Base-by-base conservation (phyloP, 2,888 invertebrate genomes). In the Oscheius sp. region DNA sequence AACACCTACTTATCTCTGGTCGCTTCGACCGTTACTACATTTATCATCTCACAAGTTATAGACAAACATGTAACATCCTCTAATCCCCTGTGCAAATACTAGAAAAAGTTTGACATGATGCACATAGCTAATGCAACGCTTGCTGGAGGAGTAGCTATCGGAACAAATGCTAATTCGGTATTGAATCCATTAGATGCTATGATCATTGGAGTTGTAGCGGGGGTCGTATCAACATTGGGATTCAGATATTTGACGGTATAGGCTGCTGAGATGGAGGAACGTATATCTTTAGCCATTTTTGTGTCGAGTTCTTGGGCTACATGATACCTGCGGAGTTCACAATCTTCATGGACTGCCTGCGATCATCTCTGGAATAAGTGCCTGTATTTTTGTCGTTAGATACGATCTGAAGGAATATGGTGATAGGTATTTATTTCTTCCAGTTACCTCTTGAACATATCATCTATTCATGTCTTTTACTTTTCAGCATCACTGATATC, bases 1-100 rank as follows among this genome's bases (percentile, higher is more conserved):
- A 95, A 96, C 90, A 95, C 95, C 1, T 94, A 94, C 86, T 89
- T 95, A 73, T 91, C 95, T 47, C 89, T 97, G 78, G 91, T 92
- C 67, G 77, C 68, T 38, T 91, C 91, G 82, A 91, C 91, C 89
- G 91, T 95, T 17, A 91, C 91, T 62, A 90, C 94, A 4, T 95
- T 94, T 87, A 91, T 92, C 26, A 86, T 92, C 50, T 95, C 95
- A 0, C 90, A 92, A 47, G 87, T 92, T 62, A 89, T 93, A 56
- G 91, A 90, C 67, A 74, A 70, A 36, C 67, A 72, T 24, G 75
- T 74, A 65, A 56, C 72, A 28, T 30, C 30, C 17, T 44, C n/a
- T n/a, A n/a, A n/a, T n/a, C n/a, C n/a, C n/a, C n/a, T n/a, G n/a
- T n/a, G n/a, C n/a, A 5, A 54, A 33, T 12, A 30, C 26, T 62